These are phyloP conservation scores for Fissipunctia ypsillon DNA, from an alignment of 2,888 invertebrate genomes.

Conservation along the genomic window DNA sequence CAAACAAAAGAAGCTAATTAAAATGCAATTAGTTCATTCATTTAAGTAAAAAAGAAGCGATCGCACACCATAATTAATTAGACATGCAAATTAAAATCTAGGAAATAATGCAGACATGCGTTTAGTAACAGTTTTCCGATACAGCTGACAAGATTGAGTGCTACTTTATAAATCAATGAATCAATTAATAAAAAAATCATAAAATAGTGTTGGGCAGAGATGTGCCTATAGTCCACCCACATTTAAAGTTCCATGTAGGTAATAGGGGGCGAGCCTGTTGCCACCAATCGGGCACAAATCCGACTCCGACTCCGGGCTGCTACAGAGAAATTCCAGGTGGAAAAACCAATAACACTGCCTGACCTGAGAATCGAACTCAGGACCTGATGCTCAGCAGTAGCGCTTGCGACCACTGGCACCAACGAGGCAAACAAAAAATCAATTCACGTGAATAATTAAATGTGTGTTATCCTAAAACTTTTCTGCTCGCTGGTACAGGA, in stretches of 20 bases:
- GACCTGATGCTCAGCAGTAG: neutral
- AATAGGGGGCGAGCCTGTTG: neutral
- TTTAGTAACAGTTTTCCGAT: neutral
- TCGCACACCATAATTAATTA: slow-evolving; percentile 27
- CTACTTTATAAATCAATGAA: neutral
- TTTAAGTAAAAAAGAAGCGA: slow-evolving; percentile 32
- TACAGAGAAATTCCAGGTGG: neutral
- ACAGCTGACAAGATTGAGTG: no score
- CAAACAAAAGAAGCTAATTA: slow-evolving; percentile 47
- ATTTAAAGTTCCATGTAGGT: neutral
- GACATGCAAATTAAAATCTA: slow-evolving; percentile 43
- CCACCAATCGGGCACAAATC: neutral
- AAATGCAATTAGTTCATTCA: slow-evolving; percentile 37
- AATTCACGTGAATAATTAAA: neutral
- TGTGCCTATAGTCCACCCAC: neutral
- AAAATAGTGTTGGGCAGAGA: neutral
- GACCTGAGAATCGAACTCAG: neutral
- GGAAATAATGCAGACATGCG: slow-evolving; percentile 6
- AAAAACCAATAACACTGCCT: neutral
- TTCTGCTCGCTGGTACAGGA: slow-evolving; percentile 68
- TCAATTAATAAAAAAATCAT: neutral
- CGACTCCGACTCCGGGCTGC: neutral
- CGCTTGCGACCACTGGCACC: neutral
- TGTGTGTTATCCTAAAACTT: slow-evolving; percentile 60
- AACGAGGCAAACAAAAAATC: neutral